Conservation (phyloP, 2,888 invertebrate genomes). For the Chymomyza procnemis region DNA sequence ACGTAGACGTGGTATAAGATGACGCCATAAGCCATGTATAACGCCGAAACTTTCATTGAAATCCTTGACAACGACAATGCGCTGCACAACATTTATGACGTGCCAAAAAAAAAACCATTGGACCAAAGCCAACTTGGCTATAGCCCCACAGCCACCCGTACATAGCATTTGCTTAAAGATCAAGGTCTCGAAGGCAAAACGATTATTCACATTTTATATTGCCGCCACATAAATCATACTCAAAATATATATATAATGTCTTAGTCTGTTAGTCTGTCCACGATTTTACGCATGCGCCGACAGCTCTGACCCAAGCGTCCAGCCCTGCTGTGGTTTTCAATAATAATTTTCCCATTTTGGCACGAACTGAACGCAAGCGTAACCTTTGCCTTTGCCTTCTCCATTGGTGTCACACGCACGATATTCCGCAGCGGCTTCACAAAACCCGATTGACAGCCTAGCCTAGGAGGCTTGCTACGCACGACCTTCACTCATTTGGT, state of each 20-base stretch:
- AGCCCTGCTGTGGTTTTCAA: conserved; percentile 25
- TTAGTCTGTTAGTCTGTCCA: conserved; percentile 31
- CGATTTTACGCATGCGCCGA: conserved; percentile 50
- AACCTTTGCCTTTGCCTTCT: conserved; percentile 64
- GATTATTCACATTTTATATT: background rate
- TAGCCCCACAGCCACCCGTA: conserved; percentile 25
- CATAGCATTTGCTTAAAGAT: too few relatives aligned
- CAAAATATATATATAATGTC: background rate
- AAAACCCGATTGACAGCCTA: conserved; percentile 65
- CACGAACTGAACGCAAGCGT: conserved; percentile 74
- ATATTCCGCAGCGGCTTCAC: conserved; percentile 39
- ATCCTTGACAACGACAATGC: too few relatives aligned
- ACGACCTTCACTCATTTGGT: background rate
- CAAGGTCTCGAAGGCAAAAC: background rate
- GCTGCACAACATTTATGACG: background rate
- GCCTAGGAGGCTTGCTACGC: background rate
- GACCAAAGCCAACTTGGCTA: too few relatives aligned
- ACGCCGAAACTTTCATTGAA: too few relatives aligned
- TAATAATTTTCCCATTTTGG: conserved; percentile 36
- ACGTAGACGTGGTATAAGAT: too few relatives aligned
- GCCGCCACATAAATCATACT: background rate
- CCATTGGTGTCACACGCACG: conserved; percentile 25
- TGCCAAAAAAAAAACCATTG: background rate
- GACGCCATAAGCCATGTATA: too few relatives aligned
- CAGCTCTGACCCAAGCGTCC: conserved; percentile 53